Evolutionary conservation across 2,113 vertebrate genomes (phyloP).

Genomic region (Budorcas taxicolor): DNA sequence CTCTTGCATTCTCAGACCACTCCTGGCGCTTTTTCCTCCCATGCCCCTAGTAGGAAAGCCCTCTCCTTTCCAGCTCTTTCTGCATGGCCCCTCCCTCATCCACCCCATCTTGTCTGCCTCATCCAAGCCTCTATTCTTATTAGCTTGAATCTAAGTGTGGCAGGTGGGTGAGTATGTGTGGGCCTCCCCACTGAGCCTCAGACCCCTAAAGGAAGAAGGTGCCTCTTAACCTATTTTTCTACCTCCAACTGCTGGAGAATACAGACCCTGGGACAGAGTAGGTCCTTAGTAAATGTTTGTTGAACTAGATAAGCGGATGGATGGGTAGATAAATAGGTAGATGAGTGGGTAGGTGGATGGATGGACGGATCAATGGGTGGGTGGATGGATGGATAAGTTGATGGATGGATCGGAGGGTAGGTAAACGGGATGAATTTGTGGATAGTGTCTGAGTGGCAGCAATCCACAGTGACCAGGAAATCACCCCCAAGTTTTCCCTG

Average conservation of each 20-base stretch:
- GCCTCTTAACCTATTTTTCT: not conserved
- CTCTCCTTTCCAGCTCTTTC: not conserved
- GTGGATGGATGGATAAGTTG: not conserved
- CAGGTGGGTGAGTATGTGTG: not conserved
- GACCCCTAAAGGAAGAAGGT: not conserved
- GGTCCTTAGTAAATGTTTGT: not conserved
- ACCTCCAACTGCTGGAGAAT: not conserved
- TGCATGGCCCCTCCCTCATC: too few species aligned
- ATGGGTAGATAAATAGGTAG: not conserved
- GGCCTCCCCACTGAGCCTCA: not conserved
- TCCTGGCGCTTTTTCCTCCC: not conserved
- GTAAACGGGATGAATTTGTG: not conserved
- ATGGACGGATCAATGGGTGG: not conserved
- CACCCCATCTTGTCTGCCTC: not conserved
- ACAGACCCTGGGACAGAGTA: not conserved
- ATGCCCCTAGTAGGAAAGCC: not conserved
- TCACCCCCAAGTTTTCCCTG: not conserved
- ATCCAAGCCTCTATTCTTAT: not conserved
- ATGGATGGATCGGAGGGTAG: not conserved
- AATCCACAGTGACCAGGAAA: not conserved
- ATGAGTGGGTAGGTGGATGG: not conserved
- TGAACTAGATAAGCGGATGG: not conserved
- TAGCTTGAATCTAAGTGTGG: not conserved
- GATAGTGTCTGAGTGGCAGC: not conserved
- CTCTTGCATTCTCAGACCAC: not conserved